Evolutionary conservation across 1,140 invertebrate genomes (phyloP).

Genomic region (Limonius californicus): DNA sequence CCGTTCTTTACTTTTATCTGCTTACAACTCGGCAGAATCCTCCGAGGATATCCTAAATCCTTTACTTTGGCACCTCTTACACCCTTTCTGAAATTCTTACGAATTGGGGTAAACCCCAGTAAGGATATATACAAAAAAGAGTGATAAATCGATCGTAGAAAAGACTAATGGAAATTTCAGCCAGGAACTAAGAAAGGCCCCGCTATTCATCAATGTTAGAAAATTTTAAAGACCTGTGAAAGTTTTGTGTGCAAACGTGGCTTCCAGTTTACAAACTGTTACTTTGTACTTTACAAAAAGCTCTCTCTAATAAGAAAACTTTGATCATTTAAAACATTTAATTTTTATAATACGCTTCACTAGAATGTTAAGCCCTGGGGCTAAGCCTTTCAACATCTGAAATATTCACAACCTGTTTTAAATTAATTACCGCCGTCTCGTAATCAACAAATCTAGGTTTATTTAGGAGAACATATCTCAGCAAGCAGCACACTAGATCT

Average conservation of each 20-base stretch:
- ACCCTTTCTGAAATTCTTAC: slow-evolving; percentile 1
- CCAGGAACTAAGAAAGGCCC: too few relatives aligned
- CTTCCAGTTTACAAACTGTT: too few relatives aligned
- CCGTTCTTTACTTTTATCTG: background rate
- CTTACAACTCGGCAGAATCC: background rate
- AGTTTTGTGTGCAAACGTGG: too few relatives aligned
- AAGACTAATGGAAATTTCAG: too few relatives aligned
- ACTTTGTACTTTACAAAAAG: too few relatives aligned
- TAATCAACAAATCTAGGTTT: background rate
- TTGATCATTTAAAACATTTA: too few relatives aligned
- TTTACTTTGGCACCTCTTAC: slow-evolving; percentile 1
- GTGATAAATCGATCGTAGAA: background rate
- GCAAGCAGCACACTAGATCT: slow-evolving; percentile 3
- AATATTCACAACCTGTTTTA: background rate
- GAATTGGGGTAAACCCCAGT: background rate
- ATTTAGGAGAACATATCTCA: background rate
- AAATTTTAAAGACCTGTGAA: too few relatives aligned
- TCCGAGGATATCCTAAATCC: background rate
- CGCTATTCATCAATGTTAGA: too few relatives aligned
- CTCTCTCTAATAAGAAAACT: too few relatives aligned
- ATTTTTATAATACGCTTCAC: too few relatives aligned
- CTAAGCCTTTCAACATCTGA: background rate
- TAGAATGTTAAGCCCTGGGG: background rate
- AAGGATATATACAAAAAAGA: too few relatives aligned
- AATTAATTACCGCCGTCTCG: background rate